Base-by-base conservation (phyloP, 1,140 invertebrate genomes). In the Drosophila kikkawai region DNA sequence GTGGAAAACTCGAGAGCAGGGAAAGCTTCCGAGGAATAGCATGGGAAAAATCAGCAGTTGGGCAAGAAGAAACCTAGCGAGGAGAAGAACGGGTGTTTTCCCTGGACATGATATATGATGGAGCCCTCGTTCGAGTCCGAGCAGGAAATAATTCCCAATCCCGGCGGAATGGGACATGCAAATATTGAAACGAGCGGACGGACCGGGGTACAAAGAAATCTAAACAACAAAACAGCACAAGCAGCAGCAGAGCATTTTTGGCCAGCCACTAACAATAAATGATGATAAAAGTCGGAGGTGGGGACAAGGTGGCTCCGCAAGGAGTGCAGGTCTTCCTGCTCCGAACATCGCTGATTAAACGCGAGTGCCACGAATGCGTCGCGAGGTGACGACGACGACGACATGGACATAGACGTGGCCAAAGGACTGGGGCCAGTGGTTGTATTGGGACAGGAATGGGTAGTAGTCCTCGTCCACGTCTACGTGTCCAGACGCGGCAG, bases 91-190 rank as follows among this genome's bases (percentile, higher is more conserved):
- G 37, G 41, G 45, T 60, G 37, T 8, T 79, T 90, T 73, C 56
- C 67, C 75, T 90, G 85, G 68, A 90, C 71, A 90, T 90, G 85
- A 90, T 90, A 90, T 90, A 90, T 90, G 85, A 91, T 90, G 50
- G 85, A 44, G 60, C 12, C 34, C 53, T 17, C 50, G 48, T 51
- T 36, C 32, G 17, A 36, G 61, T 58, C 61, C 66, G 12, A 90
- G 81, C 79, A 91, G 85, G 86, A 91, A 91, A 91, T 90, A 85
- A 85, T 90, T 75, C 79, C 75, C 80, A 85, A 75, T 80, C 74
- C 57, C 48, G 34, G 9, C 6, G 36, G 68, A 53, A 19, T 51
- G 60, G 37, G 63, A 69, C 66, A 83, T 85, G 85, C 81, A 85
- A 90, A 90, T 90, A 90, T 90, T 90, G 85, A 90, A 90, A 74